A percentile compares a stretch with the other conserved stretches of the same genome.
These are phyloP conservation scores for Aselliscus stoliczkanus DNA, from an alignment of 2,797 vertebrate genomes.

Conservation along the genomic window DNA sequence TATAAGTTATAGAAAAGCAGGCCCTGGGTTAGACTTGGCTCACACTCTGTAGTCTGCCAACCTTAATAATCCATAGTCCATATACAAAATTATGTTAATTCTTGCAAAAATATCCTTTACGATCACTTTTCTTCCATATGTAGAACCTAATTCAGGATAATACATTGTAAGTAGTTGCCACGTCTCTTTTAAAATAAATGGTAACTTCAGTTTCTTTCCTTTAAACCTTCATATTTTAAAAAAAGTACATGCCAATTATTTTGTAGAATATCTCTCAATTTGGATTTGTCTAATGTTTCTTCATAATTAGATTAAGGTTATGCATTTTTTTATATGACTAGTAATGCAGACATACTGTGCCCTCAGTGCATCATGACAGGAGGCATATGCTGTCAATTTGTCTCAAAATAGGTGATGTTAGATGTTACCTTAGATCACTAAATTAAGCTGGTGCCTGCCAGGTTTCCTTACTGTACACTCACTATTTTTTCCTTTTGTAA, in stretches of 20 bases:
- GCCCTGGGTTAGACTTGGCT: not conserved
- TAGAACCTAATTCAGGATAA: not conserved
- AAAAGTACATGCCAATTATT: not conserved
- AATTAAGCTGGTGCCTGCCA: not conserved
- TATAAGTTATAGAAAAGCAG: not conserved
- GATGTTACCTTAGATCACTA: not conserved
- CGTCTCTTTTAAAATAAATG: not conserved
- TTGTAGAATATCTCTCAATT: not conserved
- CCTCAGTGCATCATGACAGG: not conserved
- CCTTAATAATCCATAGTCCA: not conserved
- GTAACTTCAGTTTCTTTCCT: not conserved
- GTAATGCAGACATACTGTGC: not conserved
- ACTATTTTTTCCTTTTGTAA: not conserved
- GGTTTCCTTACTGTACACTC: not conserved
- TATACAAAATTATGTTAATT: not conserved
- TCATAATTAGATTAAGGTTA: not conserved
- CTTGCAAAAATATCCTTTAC: not conserved
- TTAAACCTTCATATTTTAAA: not conserved
- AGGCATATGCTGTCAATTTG: not conserved
- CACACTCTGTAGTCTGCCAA: fast-evolving
- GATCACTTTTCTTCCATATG: not conserved
- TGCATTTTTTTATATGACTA: not conserved
- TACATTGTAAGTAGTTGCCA: not conserved
- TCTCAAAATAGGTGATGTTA: not conserved
- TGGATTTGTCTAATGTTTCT: not conserved